These are phyloP conservation scores for Polyodon spathula DNA, from an alignment of 2,113 vertebrate species.

Conservation along the genomic window DNA sequence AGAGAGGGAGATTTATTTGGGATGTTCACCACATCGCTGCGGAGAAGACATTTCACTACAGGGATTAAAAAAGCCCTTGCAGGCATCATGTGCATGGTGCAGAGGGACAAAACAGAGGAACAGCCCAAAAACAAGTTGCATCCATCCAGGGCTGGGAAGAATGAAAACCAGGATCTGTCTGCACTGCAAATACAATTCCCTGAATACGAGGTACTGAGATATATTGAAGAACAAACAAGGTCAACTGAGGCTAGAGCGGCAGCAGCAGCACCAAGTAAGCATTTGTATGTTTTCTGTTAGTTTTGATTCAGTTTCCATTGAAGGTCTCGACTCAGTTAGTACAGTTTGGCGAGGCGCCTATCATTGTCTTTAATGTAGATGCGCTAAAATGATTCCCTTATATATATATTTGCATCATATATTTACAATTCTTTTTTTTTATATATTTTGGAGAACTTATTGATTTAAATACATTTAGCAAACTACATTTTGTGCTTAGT, in stretches of 20 bases:
- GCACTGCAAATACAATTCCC: not conserved
- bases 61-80: slow-evolving; percentile 14
- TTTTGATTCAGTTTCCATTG: slow-evolving; percentile 32
- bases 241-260: slow-evolving; percentile 27
- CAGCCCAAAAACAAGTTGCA: too few species aligned
- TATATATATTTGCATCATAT: too few species aligned
- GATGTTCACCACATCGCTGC: slow-evolving; percentile 47
- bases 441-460: too few species aligned
- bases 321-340: slow-evolving; percentile 15
- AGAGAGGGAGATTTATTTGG: slow-evolving; percentile 42
- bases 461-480: too few species aligned
- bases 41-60: slow-evolving; percentile 28
- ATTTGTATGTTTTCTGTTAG: slow-evolving; percentile 21
- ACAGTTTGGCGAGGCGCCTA: not conserved
- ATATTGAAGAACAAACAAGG: not conserved
- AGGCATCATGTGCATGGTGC: slow-evolving; percentile 12
- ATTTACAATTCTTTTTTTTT: too few species aligned
- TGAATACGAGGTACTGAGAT: not conserved
- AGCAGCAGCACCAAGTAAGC: slow-evolving; percentile 63
- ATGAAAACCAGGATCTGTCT: not conserved
- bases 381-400: too few species aligned
- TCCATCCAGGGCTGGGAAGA: not conserved
- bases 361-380: not conserved
- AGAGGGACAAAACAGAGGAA: too few species aligned
- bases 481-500: too few species aligned